These are phyloP conservation scores for Cichlasoma orientale DNA, from an alignment of 2,797 vertebrate species.

Conservation along the genomic window DNA sequence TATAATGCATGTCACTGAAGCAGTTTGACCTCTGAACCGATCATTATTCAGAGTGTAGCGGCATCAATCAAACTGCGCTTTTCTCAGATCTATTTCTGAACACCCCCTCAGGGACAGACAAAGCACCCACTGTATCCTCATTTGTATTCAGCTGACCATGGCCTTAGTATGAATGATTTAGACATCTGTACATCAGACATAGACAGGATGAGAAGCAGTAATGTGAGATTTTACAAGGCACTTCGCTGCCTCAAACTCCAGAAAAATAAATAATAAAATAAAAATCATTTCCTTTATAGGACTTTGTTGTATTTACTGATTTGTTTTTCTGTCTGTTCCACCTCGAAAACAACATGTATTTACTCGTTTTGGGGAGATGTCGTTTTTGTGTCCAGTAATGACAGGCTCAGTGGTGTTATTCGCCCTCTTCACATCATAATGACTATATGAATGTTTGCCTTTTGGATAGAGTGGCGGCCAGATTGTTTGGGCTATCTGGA, in stretches of 20 bases:
- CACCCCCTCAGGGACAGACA: conserved; percentile 69
- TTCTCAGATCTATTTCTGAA: conserved; percentile 72
- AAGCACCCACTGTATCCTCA: conserved; percentile 82
- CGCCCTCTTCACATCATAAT: conserved; percentile 68
- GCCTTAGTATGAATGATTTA: conserved; percentile 77
- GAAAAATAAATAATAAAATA: not conserved
- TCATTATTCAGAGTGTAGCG: conserved; percentile 93
- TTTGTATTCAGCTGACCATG: conserved; percentile 83
- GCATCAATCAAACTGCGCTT: conserved; percentile 91
- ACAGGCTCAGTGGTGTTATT: conserved; percentile 75
- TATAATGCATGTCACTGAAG: conserved; percentile 91
- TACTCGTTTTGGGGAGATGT: conserved; percentile 86
- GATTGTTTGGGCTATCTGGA: conserved; percentile 92
- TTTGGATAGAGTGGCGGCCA: conserved; percentile 89
- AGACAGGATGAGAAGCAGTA: conserved; percentile 23
- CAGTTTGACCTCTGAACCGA: conserved; percentile 95
- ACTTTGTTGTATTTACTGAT: conserved; percentile 93
- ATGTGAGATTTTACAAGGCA: conserved; percentile 49
- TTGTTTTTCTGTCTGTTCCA: conserved; percentile 85
- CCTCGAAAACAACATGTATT: conserved; percentile 89
- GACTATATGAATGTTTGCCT: conserved; percentile 84
- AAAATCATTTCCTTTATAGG: conserved; percentile 87
- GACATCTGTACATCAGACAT: conserved; percentile 65
- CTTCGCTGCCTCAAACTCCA: conserved; percentile 31
- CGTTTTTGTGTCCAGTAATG: conserved; percentile 83